Evolutionary conservation across 2,113 vertebrate species (phyloP).

Genomic region (Rhinogobius similis): DNA sequence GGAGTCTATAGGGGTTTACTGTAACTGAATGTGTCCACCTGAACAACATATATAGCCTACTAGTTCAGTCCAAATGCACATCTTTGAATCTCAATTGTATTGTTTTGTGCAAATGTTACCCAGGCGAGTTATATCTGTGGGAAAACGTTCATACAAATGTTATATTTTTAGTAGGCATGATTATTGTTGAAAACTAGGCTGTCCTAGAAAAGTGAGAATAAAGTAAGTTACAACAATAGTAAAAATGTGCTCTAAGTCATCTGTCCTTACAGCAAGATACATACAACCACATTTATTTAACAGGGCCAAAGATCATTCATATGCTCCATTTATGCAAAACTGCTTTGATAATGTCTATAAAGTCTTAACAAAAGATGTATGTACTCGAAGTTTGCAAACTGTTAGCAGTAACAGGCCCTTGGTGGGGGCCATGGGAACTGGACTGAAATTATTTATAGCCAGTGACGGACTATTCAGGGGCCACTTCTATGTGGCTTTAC

Average conservation of each 20-base stretch:
- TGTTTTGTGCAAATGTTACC: not conserved
- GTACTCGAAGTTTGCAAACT: not conserved
- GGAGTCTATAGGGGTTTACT: not conserved
- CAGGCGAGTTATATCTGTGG: not conserved
- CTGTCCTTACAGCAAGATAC: too few relatives aligned
- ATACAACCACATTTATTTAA: not conserved
- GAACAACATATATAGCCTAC: not conserved
- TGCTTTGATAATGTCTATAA: not conserved
- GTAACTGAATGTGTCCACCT: not conserved
- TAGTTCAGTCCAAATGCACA: not conserved
- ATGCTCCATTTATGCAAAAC: not conserved
- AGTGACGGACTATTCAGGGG: slow-evolving; percentile 47
- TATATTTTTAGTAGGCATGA: not conserved
- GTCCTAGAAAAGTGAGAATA: slow-evolving; percentile 21
- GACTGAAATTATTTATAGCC: slow-evolving; percentile 69
- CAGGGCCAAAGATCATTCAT: not conserved
- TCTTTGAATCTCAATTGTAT: not conserved
- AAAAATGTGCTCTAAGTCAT: slow-evolving; percentile 26
- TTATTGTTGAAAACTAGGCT: slow-evolving; percentile 18
- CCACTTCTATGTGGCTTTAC: slow-evolving; percentile 62
- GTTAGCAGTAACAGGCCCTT: slow-evolving; percentile 6
- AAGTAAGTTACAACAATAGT: slow-evolving; percentile 23
- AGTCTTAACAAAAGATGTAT: not conserved
- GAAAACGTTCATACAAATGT: not conserved
- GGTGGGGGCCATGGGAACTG: slow-evolving; percentile 76